Evolutionary conservation across 2,797 vertebrate species (phyloP), one percentile per base, ranked within the genome.

Genomic region (Anolis apletophallus): DNA sequence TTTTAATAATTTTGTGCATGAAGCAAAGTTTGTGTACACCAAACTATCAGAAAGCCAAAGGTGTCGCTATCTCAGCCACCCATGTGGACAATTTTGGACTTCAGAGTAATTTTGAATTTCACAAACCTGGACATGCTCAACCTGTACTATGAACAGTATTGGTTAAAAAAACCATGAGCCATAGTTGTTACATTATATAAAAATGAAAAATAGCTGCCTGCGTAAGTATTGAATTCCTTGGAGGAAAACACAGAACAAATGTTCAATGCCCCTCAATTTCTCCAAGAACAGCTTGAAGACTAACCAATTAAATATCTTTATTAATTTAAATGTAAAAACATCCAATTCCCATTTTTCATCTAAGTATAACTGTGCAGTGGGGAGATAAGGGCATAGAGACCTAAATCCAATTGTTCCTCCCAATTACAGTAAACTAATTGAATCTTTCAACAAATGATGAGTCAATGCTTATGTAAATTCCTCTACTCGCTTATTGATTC

Each of bases 281-380:
- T 81, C 3, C 29, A 61, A 74, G 78, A 55, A 81, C 29, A 64
- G 14, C 29, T 13, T 57, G 13, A 82, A 55, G 64, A 17, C 55
- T 72, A 9, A 54, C 32, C 57, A 76, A 87, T 86, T 61, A 52
- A 74, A 87, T 50, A 9, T 17, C 7, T 82, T 76, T 13, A n/a
- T 69, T 75, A 23, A 79, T 82, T 86, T 74, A 54, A 8, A 67
- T 64, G 29, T 32, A 21, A 84, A 61, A n/a, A 77, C n/a, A 67
- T 77, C 54, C 72, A n/a, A 67, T 50, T 26, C 17, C 19, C 21
- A 16, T 52, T 67, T 52, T 21, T 67, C 59, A 61, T 23, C 21
- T 61, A 26, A 26, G 9, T 61, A 23, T 61, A 61, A 61, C 21
- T 23, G 68, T 32, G 14, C n/a, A 16, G 13, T 69, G 68, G 16